A percentile compares a stretch with the other conserved stretches of the same genome.
Evolutionary conservation across 2,797 vertebrate genomes (phyloP).

Genomic region (Darevskia mixta): DNA sequence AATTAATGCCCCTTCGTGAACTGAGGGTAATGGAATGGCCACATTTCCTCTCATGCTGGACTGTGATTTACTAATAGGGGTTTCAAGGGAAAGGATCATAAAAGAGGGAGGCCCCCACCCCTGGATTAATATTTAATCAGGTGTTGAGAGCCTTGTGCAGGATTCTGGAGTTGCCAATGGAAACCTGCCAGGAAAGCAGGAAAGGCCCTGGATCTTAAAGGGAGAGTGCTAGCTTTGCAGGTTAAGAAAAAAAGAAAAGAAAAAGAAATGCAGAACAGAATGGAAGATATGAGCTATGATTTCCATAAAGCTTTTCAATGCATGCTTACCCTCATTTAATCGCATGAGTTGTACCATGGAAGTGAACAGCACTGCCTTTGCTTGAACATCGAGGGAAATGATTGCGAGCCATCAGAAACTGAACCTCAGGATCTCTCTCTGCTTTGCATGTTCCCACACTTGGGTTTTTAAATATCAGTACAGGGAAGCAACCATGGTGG

Average conservation of each 20-base stretch:
- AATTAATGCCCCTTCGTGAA: constrained; percentile 77
- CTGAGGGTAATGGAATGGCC: constrained; percentile 73
- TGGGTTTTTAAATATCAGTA: not conserved
- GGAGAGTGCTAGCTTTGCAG: constrained; percentile 32
- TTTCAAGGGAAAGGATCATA: constrained; percentile 75
- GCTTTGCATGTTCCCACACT: not conserved
- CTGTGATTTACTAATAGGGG: constrained; percentile 77
- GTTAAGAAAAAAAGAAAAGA: not conserved
- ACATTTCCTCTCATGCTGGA: constrained; percentile 66
- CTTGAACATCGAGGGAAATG: not conserved
- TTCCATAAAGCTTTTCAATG: not conserved
- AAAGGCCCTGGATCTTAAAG: constrained; percentile 67
- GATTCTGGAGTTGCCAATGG: constrained; percentile 64
- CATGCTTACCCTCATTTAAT: not conserved
- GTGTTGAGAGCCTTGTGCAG: constrained; percentile 65
- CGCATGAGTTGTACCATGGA: not conserved
- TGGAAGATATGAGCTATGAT: not conserved
- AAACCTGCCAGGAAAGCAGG: constrained; percentile 70
- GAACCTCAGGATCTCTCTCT: too few species aligned
- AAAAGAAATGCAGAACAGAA: not conserved
- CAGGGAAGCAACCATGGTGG: not conserved
- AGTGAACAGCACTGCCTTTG: not conserved
- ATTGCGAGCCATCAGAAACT: not conserved
- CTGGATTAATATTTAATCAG: constrained; percentile 79
- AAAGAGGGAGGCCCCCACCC: constrained; percentile 66